Percentiles rank a stretch among this genome's conserved stretches.
These are phyloP conservation scores for Drosophila pachea DNA, from an alignment of 1,140 invertebrate species.

Conservation along the genomic window DNA sequence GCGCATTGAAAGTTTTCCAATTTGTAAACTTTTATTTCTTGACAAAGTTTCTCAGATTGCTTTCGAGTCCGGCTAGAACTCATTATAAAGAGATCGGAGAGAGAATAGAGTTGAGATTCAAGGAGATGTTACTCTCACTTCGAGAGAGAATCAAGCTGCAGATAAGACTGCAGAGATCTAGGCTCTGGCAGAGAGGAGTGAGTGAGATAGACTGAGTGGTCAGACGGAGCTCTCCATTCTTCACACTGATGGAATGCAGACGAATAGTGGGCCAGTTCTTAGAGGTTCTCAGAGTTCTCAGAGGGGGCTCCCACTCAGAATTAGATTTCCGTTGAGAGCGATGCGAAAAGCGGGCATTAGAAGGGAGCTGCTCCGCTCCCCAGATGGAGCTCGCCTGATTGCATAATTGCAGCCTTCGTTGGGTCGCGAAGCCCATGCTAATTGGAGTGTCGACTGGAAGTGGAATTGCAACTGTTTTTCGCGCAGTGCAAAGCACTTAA, in stretches of 20 bases:
- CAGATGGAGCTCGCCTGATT: too few species aligned
- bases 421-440: constrained; percentile 38
- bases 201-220: too few species aligned
- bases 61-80: neutral
- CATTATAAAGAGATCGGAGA: neutral
- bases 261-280: too few species aligned
- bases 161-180: too few species aligned
- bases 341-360: too few species aligned
- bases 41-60: constrained; percentile 2
- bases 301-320: too few species aligned
- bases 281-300: too few species aligned
- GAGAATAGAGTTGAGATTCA: constrained; percentile 4
- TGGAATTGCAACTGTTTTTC: constrained; percentile 13
- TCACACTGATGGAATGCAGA: constrained; percentile 45
- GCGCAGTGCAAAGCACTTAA: constrained; percentile 48
- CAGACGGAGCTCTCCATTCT: constrained; percentile 18
- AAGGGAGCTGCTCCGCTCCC: too few species aligned
- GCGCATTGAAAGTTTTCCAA: constrained; percentile 38
- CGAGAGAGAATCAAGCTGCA: too few species aligned
- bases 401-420: constrained; percentile 3
- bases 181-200: too few species aligned
- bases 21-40: constrained; percentile 27
- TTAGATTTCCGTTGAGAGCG: too few species aligned
- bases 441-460: constrained; percentile 43
- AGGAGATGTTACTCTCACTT: too few species aligned